Evolutionary conservation across 2,113 vertebrate genomes (phyloP).

Genomic region (Blennius ocellaris): DNA sequence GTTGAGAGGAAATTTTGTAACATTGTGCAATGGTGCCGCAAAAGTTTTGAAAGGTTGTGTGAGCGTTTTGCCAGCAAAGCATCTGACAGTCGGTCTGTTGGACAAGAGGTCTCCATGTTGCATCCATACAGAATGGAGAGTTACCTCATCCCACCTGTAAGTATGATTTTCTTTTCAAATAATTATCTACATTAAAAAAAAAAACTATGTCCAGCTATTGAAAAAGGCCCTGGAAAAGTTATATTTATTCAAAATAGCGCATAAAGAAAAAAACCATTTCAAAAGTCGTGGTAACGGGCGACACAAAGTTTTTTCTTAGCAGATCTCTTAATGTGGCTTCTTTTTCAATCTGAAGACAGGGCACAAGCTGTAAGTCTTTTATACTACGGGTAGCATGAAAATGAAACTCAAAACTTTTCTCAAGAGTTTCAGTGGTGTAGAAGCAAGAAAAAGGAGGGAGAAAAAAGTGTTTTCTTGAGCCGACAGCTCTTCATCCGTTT

Average conservation of each 20-base stretch:
- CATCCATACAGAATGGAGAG: constrained; percentile 88
- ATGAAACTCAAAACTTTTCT: constrained; percentile 67
- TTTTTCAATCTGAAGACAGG: constrained; percentile 48
- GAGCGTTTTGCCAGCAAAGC: constrained; percentile 73
- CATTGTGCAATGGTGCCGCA: constrained; percentile 85
- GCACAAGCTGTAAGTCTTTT: constrained; percentile 58
- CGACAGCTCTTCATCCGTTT: background rate
- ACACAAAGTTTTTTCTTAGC: background rate
- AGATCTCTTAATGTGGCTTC: constrained; percentile 41
- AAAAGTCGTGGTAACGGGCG: background rate
- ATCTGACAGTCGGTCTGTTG: constrained; percentile 66
- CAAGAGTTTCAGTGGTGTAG: constrained; percentile 65
- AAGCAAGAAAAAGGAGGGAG: background rate
- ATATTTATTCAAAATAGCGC: background rate
- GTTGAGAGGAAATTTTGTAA: constrained; percentile 87
- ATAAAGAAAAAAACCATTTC: background rate
- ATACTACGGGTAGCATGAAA: constrained; percentile 63
- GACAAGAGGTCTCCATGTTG: constrained; percentile 84
- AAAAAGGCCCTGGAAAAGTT: background rate
- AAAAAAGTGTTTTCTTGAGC: constrained; percentile 10
- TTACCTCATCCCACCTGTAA: constrained; percentile 86
- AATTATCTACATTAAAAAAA: background rate
- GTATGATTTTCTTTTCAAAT: constrained; percentile 61
- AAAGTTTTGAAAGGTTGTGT: constrained; percentile 86
- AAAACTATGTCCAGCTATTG: background rate